Conservation (phyloP, 92 coral and sea anemone species). For the Muricea muricata region DNA sequence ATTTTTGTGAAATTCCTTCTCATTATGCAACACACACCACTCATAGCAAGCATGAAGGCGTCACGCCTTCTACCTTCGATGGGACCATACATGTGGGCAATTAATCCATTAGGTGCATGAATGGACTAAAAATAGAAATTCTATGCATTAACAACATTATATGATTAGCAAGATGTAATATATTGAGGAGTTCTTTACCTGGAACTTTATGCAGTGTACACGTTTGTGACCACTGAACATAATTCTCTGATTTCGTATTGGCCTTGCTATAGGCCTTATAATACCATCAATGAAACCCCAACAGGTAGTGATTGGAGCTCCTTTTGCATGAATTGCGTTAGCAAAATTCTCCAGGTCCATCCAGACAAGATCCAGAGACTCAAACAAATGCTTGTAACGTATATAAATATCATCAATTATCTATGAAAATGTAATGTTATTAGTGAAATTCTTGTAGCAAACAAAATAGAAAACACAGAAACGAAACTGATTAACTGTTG, state of each 20-base stretch:
- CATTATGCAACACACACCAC: no score
- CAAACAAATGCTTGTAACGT: conserved; percentile 52
- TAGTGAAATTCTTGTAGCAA: neutral
- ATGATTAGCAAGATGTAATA: neutral
- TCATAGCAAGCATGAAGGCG: conserved; percentile 70
- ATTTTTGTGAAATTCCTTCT: conserved; percentile 58
- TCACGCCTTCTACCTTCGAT: conserved; percentile 62
- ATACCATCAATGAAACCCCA: conserved; percentile 77
- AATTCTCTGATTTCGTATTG: conserved; percentile 60
- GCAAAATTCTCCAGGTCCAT: conserved; percentile 55
- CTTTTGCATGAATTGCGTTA: conserved; percentile 19
- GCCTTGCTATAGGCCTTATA: conserved; percentile 65
- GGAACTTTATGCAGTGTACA: conserved; percentile 67
- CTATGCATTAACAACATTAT: neutral
- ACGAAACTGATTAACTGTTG: no score
- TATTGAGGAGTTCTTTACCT: conserved; percentile 52
- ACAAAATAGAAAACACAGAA: no score
- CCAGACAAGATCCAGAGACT: conserved; percentile 61
- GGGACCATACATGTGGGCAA: conserved; percentile 70
- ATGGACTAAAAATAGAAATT: conserved; percentile 13
- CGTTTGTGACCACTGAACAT: conserved; percentile 76
- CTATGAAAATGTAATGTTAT: conserved; percentile 6
- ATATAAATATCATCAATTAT: conserved; percentile 59
- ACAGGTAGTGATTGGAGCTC: conserved; percentile 64
- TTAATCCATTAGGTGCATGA: conserved; percentile 31